phyloP scores from a whole-genome alignment of 2,797 vertebrate genomes.

The Poecilia gillii region DNA sequence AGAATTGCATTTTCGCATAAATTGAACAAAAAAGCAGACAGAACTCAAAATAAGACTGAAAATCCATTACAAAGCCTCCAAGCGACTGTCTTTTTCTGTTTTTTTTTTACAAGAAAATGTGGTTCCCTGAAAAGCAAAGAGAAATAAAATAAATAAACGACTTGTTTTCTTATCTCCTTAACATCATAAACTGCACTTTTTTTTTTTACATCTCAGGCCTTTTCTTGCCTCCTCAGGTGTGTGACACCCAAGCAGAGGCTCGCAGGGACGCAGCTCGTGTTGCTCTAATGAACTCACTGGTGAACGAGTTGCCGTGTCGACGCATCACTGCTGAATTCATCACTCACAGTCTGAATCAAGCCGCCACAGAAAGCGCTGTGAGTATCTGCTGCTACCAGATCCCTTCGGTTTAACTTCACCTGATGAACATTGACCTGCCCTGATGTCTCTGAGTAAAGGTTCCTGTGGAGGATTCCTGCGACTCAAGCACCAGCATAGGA shows the following conservation, averaged over 20 bases:
- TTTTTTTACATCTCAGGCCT: neutral
- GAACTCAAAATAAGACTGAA: neutral
- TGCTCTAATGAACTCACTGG: constrained; percentile 91
- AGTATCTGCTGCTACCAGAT: constrained; percentile 59
- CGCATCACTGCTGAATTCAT: constrained; percentile 89
- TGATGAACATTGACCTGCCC: constrained; percentile 11
- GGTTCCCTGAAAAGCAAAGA: neutral
- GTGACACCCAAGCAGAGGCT: constrained; percentile 89
- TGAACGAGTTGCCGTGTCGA: constrained; percentile 89
- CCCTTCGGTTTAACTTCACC: neutral
- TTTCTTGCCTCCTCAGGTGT: constrained; percentile 75
- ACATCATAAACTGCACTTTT: neutral
- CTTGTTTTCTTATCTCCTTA: neutral
- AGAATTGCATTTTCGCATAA: neutral
- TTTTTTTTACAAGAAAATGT: neutral
- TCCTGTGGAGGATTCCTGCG: constrained; percentile 82
- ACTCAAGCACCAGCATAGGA: constrained; percentile 89
- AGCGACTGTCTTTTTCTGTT: neutral
- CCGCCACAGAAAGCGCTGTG: constrained; percentile 84
- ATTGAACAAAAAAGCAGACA: neutral
- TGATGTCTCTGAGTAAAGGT: constrained; percentile 78
- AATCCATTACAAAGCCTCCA: neutral
- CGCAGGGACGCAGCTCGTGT: constrained; percentile 90
- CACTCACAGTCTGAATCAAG: constrained; percentile 85
- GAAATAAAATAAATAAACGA: neutral